phyloP scores from a whole-genome alignment of 2,888 invertebrate genomes.

The Andricus curvator region DNA sequence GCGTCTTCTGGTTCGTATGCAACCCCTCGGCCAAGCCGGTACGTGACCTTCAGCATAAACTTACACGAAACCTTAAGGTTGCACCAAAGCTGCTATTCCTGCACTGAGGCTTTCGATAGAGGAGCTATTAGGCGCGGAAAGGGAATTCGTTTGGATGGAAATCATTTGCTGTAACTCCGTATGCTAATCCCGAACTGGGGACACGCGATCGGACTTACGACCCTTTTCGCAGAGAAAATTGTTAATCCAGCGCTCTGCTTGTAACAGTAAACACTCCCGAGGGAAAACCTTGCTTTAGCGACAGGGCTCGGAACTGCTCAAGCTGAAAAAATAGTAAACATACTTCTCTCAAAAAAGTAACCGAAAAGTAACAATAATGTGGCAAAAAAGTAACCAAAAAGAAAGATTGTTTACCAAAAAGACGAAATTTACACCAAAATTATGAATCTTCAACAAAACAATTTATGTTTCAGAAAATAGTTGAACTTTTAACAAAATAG shows the following conservation, averaged over 20 bases:
- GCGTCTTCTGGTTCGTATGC: constrained; percentile 55
- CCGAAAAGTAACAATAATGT: no score
- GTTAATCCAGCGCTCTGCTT: constrained; percentile 4
- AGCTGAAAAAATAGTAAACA: no score
- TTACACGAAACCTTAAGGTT: constrained; percentile 42
- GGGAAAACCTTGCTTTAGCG: neutral
- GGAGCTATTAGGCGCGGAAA: constrained; percentile 16
- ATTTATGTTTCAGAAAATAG: no score
- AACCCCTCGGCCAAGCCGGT: constrained; percentile 57
- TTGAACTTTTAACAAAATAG: no score
- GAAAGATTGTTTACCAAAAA: no score
- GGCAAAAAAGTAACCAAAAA: no score
- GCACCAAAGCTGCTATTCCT: constrained; percentile 9
- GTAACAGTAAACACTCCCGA: constrained; percentile 17
- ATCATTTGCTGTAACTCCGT: constrained; percentile 11
- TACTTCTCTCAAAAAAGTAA: no score
- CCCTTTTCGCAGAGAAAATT: constrained; percentile 29
- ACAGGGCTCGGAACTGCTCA: no score
- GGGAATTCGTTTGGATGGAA: constrained; percentile 7
- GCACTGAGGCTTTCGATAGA: constrained; percentile 15
- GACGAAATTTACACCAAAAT: no score
- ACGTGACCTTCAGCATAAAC: constrained; percentile 60
- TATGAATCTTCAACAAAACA: no score
- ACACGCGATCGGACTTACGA: constrained; percentile 27
- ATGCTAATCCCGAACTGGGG: constrained; percentile 14